Evolutionary conservation across 2,797 vertebrate genomes (phyloP).

Genomic region (Enteromius mattozi): DNA sequence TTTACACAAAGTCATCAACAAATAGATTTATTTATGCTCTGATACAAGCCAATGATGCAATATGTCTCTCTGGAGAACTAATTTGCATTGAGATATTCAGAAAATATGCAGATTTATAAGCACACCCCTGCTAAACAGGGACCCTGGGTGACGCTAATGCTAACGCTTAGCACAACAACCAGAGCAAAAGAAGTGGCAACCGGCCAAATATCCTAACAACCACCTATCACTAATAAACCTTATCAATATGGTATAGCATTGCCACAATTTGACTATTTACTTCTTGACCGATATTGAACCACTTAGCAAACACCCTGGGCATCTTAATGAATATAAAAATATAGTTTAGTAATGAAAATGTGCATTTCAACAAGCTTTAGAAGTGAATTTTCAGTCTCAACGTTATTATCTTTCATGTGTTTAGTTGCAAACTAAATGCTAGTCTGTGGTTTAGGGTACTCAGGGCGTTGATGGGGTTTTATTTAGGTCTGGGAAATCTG

Average conservation of each 20-base stretch:
- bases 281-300: neutral
- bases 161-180: neutral
- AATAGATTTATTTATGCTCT: slow-evolving; percentile 36
- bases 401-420: neutral
- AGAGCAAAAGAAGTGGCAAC: neutral
- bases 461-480: neutral
- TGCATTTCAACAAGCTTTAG: neutral
- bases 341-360: neutral
- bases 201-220: neutral
- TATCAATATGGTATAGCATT: neutral
- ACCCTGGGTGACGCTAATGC: neutral
- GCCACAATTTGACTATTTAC: neutral
- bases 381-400: neutral
- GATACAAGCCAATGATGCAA: slow-evolving; percentile 23
- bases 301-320: neutral
- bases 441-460: neutral
- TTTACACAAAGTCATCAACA: slow-evolving; percentile 35
- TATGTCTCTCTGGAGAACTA: slow-evolving; percentile 33
- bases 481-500: neutral
- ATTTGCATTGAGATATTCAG: slow-evolving; percentile 27
- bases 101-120: slow-evolving; percentile 24
- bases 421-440: neutral
- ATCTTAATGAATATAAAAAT: neutral
- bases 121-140: neutral
- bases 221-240: neutral